Evolutionary conservation across 2,888 invertebrate species (phyloP), one percentile per base, ranked within the genome.

Genomic region (Nysson spinosus): DNA sequence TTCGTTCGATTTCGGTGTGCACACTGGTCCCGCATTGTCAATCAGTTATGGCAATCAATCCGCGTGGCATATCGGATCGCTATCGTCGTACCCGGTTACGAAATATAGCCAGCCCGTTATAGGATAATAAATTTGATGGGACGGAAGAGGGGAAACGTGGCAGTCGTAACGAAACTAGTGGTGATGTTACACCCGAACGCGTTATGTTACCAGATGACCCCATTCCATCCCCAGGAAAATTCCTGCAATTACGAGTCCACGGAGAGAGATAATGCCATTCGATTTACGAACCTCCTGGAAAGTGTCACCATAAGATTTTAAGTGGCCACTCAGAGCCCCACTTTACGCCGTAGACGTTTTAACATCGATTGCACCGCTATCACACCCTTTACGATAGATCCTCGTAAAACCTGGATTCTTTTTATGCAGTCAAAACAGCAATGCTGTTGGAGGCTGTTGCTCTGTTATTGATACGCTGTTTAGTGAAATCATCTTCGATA

Each of bases 241-340:
- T 43, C 37, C 6, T 12, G 16, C 42, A 12, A 2, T 19, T 42
- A 22, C 54, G 14, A 19, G 7, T 22, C n/a, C 28, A 19, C 42
- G 39, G 24, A 4, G 32, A 17, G 19, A 44, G 50, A 39, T 61
- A 35, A 55, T 61, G 62, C 52, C 52, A 46, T 56, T 47, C 62
- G 58, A 58, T 50, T 58, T 44, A 32, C 26, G 42, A 12, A 44
- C 42, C 11, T 40, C 37, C 5, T 11, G 42, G 40, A 5, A n/a
- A 9, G 19, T 35, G 58, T 54, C 65, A 63, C 39, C 54, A 51
- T 64, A 58, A 70, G 40, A 40, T 67, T 63, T 63, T 63, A 52
- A 68, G 56, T 56, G 47, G 54, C 66, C 56, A 61, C 56, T 66
- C 62, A 61, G 60, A 24, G 34, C 34, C 30, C 19, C 46, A 40